Evolutionary conservation across 2,888 invertebrate genomes (phyloP), one percentile per base, ranked within the genome.

Genomic region (Agrotis exclamationis): DNA sequence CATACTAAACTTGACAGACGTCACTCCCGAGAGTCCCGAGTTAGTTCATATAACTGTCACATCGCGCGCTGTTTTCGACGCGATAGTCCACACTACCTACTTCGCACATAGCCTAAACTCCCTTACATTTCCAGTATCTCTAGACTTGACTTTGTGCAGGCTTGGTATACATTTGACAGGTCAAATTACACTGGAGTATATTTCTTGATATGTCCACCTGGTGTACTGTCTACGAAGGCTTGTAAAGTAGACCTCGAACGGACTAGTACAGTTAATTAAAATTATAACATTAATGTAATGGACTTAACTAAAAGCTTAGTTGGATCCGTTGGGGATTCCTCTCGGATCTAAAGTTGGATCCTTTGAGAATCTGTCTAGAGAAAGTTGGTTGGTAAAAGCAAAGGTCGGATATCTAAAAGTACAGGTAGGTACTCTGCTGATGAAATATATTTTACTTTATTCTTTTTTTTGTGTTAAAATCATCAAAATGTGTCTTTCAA

Each of bases 241-340:
- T 53, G 39, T 14, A 18, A 51, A 22, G 22, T 44, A 22, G 44
- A 39, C 28, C 39, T 68, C 3, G 45, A 39, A 28, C n/a, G 20
- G 6, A 3, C 3, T 39, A 28, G 28, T 59, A 24, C 22, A 56
- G 13, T 56, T 33, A 56, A 56, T 56, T 56, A n/a, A 39, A 24
- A 14, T 57, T 22, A 14, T 16, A 57, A 75, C 45, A 11, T 22
- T 44, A 56, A 33, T 56, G n/a, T 18, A 11, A 33, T 71, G 47
- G 18, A 24, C 14, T 5, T 11, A 28, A 44, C n/a, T 24, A 28
- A 14, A 9, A 47, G 47, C 18, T 74, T 45, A 63, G 20, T 39
- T 18, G 2, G 1, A 13, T 39, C 63, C n/a, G 0, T 39, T 63
- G 13, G 18, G 54, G 7, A 22, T 22, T 47, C 14, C 24, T 20